Evolutionary conservation across 2,797 vertebrate genomes (phyloP).

Genomic region (Notamacropus eugenii): DNA sequence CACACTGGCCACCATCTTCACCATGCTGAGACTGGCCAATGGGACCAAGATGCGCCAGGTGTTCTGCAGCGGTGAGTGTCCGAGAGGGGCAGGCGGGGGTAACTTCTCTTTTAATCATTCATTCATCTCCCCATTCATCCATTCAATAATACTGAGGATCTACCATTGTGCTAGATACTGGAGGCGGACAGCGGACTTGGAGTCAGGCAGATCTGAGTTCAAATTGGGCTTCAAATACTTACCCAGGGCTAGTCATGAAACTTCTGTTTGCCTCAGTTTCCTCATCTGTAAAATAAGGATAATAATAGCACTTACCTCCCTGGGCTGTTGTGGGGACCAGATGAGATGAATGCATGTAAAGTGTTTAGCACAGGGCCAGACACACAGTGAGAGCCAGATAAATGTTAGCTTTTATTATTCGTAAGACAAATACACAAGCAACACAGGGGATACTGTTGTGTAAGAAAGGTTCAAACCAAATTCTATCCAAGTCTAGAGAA

Average conservation of each 20-base stretch:
- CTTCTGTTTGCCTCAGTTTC: not conserved
- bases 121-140: not conserved
- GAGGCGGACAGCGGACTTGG: not conserved
- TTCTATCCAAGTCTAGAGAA: not conserved
- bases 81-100: too few relatives aligned
- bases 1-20: constrained; percentile 74
- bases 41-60: constrained; percentile 75
- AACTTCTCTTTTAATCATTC: not conserved
- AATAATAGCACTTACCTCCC: not conserved
- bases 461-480: not conserved
- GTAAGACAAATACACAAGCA: not conserved
- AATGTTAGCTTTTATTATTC: not conserved
- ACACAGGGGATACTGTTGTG: not conserved
- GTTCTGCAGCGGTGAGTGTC: constrained; percentile 66
- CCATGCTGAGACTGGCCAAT: constrained; percentile 68
- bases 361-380: not conserved
- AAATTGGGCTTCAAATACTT: not conserved
- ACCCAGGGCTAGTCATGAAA: not conserved
- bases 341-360: not conserved
- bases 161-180: not conserved
- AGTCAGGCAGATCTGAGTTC: not conserved
- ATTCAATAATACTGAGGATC: not conserved
- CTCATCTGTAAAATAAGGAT: not conserved
- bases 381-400: not conserved
- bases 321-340: not conserved